These are phyloP conservation scores for Spodoptera picta DNA, from an alignment of 2,888 invertebrate genomes.

Conservation along the genomic window DNA sequence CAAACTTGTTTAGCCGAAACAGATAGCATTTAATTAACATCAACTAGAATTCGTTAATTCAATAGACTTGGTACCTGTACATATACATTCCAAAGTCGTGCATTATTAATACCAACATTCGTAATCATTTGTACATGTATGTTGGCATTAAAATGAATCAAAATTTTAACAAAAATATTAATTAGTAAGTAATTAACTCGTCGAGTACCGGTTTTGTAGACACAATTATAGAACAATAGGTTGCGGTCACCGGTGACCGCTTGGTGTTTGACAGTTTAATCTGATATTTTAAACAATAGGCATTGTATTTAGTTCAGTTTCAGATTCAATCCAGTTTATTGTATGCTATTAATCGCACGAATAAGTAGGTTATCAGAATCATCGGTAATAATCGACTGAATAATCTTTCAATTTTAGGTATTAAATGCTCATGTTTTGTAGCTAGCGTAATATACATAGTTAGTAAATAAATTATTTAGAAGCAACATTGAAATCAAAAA, in stretches of 20 bases:
- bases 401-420: neutral
- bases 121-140: too few species aligned
- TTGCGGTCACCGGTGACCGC: too few species aligned
- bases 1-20: constrained; percentile 79
- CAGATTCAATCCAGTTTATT: neutral
- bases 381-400: neutral
- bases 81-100: constrained; percentile 13
- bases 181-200: too few species aligned
- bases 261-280: too few species aligned
- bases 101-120: constrained; percentile 2
- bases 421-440: constrained; percentile 3
- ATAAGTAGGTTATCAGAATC: constrained; percentile 1
- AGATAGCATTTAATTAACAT: constrained; percentile 79
- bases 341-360: neutral
- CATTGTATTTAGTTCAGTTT: neutral
- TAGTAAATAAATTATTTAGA: neutral
- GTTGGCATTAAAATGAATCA: too few species aligned
- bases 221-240: too few species aligned
- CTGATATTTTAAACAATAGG: neutral
- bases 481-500: constrained; percentile 5
- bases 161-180: neutral
- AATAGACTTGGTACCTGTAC: constrained; percentile 15
- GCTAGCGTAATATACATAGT: neutral
- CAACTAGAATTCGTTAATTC: constrained; percentile 67
- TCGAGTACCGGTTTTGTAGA: too few species aligned